A percentile compares a stretch with the other conserved stretches of the same genome.
phyloP scores from a whole-genome alignment of 2,888 invertebrate species.

The Cataglyphis livida region DNA sequence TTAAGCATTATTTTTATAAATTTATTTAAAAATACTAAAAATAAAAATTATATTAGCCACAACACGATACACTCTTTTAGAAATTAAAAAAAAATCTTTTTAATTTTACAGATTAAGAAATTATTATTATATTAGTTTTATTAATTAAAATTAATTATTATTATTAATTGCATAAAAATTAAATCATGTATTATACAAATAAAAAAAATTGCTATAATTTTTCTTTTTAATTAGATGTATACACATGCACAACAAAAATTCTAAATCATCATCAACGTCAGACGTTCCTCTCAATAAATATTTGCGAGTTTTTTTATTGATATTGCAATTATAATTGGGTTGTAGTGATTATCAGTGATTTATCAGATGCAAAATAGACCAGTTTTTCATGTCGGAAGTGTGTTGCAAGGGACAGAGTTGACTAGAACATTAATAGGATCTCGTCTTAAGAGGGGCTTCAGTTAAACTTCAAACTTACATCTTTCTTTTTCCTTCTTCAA shows the following conservation, averaged over 20 bases:
- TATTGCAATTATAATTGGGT: conserved; percentile 19
- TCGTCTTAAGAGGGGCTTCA: conserved; percentile 82
- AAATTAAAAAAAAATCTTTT: neutral
- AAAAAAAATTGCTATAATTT: neutral
- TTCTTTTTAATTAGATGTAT: neutral
- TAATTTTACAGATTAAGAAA: neutral
- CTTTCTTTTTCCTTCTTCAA: conserved; percentile 55
- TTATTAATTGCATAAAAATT: neutral
- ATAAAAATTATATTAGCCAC: neutral
- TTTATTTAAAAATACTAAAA: neutral
- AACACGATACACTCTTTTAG: neutral
- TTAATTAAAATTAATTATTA: neutral
- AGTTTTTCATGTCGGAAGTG: conserved; percentile 55
- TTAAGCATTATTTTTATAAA: neutral
- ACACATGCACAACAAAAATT: neutral
- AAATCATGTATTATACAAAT: neutral
- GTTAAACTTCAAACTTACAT: conserved; percentile 79
- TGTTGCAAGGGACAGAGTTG: conserved; percentile 63
- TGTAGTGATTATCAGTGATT: conserved; percentile 22
- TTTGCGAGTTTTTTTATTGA: neutral
- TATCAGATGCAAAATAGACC: conserved; percentile 32
- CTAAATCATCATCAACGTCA: neutral
- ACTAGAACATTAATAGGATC: conserved; percentile 79
- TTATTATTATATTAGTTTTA: neutral
- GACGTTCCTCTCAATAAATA: neutral